Percentiles rank a stretch among this genome's conserved stretches.
These are phyloP conservation scores for Nanorana parkeri DNA, from an alignment of 2,113 vertebrate species.

Conservation along the genomic window DNA sequence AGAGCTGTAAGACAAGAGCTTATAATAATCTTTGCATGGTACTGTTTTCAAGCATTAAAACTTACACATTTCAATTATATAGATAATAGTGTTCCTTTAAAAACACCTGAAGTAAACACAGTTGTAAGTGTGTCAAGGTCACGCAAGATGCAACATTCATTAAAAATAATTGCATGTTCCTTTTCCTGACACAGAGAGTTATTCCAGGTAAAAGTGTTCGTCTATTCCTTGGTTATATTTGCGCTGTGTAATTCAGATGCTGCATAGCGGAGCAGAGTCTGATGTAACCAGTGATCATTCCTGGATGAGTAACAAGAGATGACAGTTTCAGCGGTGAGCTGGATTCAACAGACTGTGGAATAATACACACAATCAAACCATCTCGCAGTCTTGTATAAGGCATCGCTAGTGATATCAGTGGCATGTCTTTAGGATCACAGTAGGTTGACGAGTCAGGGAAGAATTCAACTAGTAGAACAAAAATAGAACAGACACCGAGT, in stretches of 20 bases:
- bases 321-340: constrained; percentile 49
- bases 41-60: too few relatives aligned
- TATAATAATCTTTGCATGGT: too few relatives aligned
- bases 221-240: constrained; percentile 36
- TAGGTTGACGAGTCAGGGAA: constrained; percentile 33
- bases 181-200: constrained; percentile 23
- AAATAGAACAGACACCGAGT: constrained; percentile 40
- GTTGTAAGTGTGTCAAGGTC: constrained; percentile 28
- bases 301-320: constrained; percentile 42
- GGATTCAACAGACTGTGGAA: constrained; percentile 52
- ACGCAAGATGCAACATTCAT: not conserved
- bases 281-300: constrained; percentile 52
- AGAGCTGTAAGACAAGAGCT: too few relatives aligned
- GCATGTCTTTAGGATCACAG: constrained; percentile 54
- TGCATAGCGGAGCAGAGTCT: constrained; percentile 1
- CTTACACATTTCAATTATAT: too few relatives aligned
- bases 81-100: too few relatives aligned
- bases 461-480: constrained; percentile 37
- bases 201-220: constrained; percentile 32
- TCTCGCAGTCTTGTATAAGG: constrained; percentile 34
- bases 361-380: constrained; percentile 52
- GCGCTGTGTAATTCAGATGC: constrained; percentile 29
- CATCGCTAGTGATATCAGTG: constrained; percentile 38
- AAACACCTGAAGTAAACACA: not conserved
- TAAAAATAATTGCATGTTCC: constrained; percentile 33